Base-by-base conservation (phyloP, 2,113 vertebrate genomes). In the Ciconia boyciana region DNA sequence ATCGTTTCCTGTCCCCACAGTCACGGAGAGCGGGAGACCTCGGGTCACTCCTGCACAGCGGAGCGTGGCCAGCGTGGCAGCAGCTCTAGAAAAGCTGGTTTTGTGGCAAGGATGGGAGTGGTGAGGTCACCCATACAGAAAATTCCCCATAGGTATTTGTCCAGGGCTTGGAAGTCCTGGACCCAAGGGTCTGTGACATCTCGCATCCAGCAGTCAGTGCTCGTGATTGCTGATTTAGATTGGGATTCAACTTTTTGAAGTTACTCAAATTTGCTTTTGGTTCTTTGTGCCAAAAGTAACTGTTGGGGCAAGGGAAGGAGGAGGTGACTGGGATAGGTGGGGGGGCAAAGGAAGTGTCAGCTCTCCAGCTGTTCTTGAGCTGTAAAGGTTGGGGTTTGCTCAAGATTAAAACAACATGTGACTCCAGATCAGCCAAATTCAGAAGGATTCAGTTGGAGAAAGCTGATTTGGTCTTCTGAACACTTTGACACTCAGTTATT, bases 31-130 rank as follows among this genome's bases (percentile, higher is more conserved):
- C 0, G 5, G 64, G 70, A 77, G 51, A 36, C 64, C 58, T 82
- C 28, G 4, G 77, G 39, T 78, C 1, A 3, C 46, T 65, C 57
- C 32, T 1, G 4, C 39, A 16, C 0, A 2, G 39, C 64, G 32
- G 64, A 60, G 57, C 4, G 0, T 1, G 1, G n/a, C 28, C 39
- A 21, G n/a, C 16, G 6, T 0, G 1, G 54, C 24, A n/a, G 20
- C 64, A 29, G 58, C 64, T 72, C 22, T 41, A 34, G 43, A 49
- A 64, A 41, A 16, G 6, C 69, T 72, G 46, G 1, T 21, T 60
- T 34, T 61, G 46, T 61, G 41, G 32, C 65, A n/a, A 55, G 32
- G 48, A 16, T n/a, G 41, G 41, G 43, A n/a, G 36, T 5, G 4
- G 78, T n/a, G 36, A 74, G 65, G 71, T 34, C 77, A 55, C 16